Conservation (phyloP, 2,113 vertebrate species). For the Boleophthalmus pectinirostris region DNA sequence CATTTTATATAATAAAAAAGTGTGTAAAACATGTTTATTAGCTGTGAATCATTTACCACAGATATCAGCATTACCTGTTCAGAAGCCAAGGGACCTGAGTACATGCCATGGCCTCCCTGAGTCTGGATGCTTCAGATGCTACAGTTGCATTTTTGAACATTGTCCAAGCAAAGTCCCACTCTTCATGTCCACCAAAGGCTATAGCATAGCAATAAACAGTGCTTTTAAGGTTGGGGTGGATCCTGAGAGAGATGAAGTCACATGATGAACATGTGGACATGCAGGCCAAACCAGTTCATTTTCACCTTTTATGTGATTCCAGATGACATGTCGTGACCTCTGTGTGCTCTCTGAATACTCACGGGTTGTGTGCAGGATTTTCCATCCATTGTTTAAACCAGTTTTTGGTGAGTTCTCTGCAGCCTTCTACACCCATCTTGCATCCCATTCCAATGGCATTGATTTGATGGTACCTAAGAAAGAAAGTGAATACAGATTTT, state of each 20-base stretch:
- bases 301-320: not conserved
- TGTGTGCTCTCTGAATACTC: slow-evolving; percentile 56
- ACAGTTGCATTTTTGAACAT: slow-evolving; percentile 75
- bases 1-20: not conserved
- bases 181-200: slow-evolving; percentile 69
- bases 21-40: not conserved
- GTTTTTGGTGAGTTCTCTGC: slow-evolving; percentile 34
- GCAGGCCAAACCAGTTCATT: not conserved
- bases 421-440: slow-evolving; percentile 60
- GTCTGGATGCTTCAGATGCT: slow-evolving; percentile 85
- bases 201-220: slow-evolving; percentile 88
- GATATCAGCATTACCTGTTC: slow-evolving; percentile 79
- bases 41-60: not conserved
- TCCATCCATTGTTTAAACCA: slow-evolving; percentile 74
- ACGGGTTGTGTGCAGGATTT: slow-evolving; percentile 58
- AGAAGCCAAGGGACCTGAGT: slow-evolving; percentile 84
- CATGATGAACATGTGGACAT: not conserved
- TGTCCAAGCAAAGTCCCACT: slow-evolving; percentile 89
- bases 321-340: not conserved
- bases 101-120: slow-evolving; percentile 84
- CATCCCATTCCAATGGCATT: slow-evolving; percentile 84
- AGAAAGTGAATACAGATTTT: not conserved
- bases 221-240: slow-evolving; percentile 85
- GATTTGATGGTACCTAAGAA: slow-evolving; percentile 84
- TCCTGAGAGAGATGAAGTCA: slow-evolving; percentile 67